phyloP scores from a whole-genome alignment of 2,113 vertebrate species.

The Sorex araneus region DNA sequence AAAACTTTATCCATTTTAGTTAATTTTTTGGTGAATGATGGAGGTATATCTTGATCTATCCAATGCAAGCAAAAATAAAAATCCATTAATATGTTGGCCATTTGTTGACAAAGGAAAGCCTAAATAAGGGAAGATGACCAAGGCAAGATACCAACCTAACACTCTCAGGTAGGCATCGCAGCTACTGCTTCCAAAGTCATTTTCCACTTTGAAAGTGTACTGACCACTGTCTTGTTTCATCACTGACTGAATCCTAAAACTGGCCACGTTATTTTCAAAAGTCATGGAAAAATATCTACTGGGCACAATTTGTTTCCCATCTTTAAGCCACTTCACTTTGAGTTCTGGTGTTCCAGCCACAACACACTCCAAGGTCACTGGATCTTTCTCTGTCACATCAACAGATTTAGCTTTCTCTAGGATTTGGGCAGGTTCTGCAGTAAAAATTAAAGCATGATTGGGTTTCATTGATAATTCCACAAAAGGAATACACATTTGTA shows the following conservation, averaged over 20 bases:
- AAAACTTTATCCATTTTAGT: constrained; percentile 94
- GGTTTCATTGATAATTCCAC: constrained; percentile 32
- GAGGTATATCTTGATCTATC: constrained; percentile 96
- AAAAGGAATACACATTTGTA: neutral
- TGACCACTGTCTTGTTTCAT: constrained; percentile 95
- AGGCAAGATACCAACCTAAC: constrained; percentile 93
- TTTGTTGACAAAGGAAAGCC: constrained; percentile 41
- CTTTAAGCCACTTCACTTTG: constrained; percentile 96
- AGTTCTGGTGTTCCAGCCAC: constrained; percentile 97
- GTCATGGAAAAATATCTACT: constrained; percentile 96
- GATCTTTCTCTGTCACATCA: constrained; percentile 96
- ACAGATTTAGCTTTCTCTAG: constrained; percentile 95
- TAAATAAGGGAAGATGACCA: neutral
- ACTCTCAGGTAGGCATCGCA: constrained; percentile 94
- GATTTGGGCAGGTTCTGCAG: constrained; percentile 95
- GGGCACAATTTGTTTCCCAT: constrained; percentile 94
- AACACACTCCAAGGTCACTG: constrained; percentile 96
- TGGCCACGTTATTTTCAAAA: constrained; percentile 96
- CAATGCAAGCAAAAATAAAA: constrained; percentile 85
- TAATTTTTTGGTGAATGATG: constrained; percentile 96
- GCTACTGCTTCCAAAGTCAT: constrained; percentile 95
- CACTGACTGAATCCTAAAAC: constrained; percentile 95
- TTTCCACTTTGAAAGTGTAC: constrained; percentile 96
- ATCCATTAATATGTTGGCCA: constrained; percentile 74
- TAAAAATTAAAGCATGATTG: constrained; percentile 81